Evolutionary conservation across 2,113 vertebrate genomes (phyloP).

Genomic region (Chaenocephalus aceratus): DNA sequence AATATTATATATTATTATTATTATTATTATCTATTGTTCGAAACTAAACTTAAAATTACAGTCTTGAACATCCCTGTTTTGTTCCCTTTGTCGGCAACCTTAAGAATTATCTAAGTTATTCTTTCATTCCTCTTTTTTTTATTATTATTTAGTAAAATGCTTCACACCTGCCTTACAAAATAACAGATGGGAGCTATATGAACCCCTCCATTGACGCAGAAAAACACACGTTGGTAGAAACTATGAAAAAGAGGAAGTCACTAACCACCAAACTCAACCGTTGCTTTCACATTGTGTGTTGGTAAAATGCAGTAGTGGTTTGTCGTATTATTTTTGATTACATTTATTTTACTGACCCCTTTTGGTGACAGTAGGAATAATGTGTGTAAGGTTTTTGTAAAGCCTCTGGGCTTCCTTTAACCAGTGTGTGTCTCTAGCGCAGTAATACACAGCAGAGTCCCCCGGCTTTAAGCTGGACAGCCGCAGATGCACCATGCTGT

Average conservation of each 20-base stretch:
- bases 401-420: neutral
- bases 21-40: neutral
- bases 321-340: neutral
- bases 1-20: too few species aligned
- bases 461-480: conserved; percentile 36
- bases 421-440: conserved; percentile 1
- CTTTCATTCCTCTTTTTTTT: neutral
- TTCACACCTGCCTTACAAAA: neutral
- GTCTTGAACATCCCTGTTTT: too few species aligned
- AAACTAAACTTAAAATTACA: neutral
- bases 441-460: conserved; percentile 55
- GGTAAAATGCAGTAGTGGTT: neutral
- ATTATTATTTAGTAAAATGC: neutral
- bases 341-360: neutral
- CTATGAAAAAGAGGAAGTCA: neutral
- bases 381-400: conserved; percentile 14
- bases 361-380: neutral
- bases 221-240: conserved; percentile 3
- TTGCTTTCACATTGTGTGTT: neutral
- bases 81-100: too few species aligned
- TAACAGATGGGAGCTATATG: neutral
- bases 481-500: conserved; percentile 38
- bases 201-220: neutral
- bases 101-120: neutral
- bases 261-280: conserved; percentile 7